Conservation (phyloP, 2,888 invertebrate species). For the Drosophila histrio region DNA sequence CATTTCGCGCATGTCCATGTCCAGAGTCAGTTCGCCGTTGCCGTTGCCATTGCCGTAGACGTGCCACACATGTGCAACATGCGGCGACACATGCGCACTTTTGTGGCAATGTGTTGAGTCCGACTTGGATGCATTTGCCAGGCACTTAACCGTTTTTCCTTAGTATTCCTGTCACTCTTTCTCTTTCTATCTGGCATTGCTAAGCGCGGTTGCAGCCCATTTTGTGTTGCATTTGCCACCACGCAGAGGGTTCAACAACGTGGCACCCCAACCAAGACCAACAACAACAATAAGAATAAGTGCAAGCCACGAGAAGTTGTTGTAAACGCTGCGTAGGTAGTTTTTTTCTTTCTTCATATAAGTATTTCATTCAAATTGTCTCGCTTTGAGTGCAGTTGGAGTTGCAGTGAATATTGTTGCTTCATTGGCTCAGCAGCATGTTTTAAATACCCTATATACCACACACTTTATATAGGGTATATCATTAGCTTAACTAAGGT, state of each 20-base stretch:
- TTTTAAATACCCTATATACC: background rate
- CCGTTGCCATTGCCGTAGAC: slow-evolving; percentile 43
- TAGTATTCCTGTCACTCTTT: slow-evolving; percentile 3
- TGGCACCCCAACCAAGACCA: slow-evolving; percentile 66
- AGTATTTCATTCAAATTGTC: slow-evolving; percentile 63
- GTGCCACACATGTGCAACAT: slow-evolving; percentile 76
- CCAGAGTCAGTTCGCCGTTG: slow-evolving; percentile 50
- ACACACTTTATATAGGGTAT: background rate
- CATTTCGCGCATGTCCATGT: slow-evolving; percentile 67
- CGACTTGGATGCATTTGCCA: slow-evolving; percentile 44
- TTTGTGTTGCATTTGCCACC: slow-evolving; percentile 31
- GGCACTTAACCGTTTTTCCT: slow-evolving; percentile 54
- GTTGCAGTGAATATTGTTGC: background rate
- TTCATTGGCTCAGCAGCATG: background rate
- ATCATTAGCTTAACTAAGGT: background rate
- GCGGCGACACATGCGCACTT: slow-evolving; percentile 57
- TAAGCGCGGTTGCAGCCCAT: slow-evolving; percentile 26
- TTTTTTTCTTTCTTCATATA: slow-evolving; percentile 62
- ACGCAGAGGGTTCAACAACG: slow-evolving; percentile 51
- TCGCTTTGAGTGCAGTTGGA: slow-evolving; percentile 7
- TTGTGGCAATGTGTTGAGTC: slow-evolving; percentile 65
- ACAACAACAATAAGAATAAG: slow-evolving; percentile 21
- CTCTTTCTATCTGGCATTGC: background rate
- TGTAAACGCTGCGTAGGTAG: slow-evolving; percentile 73
- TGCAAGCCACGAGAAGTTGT: slow-evolving; percentile 58